Evolutionary conservation across 2,888 invertebrate species (phyloP).

Genomic region (Lasioglossum villosulum): DNA sequence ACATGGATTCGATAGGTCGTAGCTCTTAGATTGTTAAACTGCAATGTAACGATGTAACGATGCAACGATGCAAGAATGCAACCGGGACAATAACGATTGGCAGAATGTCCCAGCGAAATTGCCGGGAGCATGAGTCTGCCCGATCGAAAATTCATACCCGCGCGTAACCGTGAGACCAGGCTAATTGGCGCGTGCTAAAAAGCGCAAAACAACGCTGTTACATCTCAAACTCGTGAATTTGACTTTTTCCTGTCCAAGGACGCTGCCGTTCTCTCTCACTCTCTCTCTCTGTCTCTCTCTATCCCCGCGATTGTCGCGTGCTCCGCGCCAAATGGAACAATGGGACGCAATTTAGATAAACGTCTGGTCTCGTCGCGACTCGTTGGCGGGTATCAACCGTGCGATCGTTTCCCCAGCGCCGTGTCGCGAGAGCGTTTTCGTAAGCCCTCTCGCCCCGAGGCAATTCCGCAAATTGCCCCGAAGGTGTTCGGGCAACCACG

Average conservation of each 20-base stretch:
- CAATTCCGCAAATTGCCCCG: slow-evolving; percentile 24
- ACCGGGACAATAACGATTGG: slow-evolving; percentile 13
- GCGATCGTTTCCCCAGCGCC: slow-evolving; percentile 13
- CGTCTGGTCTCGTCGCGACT: neutral
- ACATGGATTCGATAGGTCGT: no score
- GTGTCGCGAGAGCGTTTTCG: neutral
- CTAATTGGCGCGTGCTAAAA: slow-evolving; percentile 36
- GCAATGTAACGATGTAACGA: no score
- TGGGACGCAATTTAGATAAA: slow-evolving; percentile 30
- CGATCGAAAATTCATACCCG: slow-evolving; percentile 27
- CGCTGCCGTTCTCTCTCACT: neutral
- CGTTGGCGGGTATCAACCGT: slow-evolving; percentile 16
- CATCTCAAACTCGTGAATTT: neutral
- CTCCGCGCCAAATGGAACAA: slow-evolving; percentile 49
- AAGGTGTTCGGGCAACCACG: slow-evolving; percentile 11
- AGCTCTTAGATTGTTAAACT: neutral
- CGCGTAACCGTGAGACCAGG: neutral
- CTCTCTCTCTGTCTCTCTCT: no score
- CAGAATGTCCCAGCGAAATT: slow-evolving; percentile 43
- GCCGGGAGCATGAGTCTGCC: slow-evolving; percentile 44
- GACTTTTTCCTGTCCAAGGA: slow-evolving; percentile 34
- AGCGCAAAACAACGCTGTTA: slow-evolving; percentile 18
- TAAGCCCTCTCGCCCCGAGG: neutral
- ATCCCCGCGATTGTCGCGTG: slow-evolving; percentile 33
- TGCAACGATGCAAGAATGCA: slow-evolving; percentile 11